Evolutionary conservation across 2,888 invertebrate genomes (phyloP), one percentile per base, ranked within the genome.

Genomic region (Agriopis marginaria): DNA sequence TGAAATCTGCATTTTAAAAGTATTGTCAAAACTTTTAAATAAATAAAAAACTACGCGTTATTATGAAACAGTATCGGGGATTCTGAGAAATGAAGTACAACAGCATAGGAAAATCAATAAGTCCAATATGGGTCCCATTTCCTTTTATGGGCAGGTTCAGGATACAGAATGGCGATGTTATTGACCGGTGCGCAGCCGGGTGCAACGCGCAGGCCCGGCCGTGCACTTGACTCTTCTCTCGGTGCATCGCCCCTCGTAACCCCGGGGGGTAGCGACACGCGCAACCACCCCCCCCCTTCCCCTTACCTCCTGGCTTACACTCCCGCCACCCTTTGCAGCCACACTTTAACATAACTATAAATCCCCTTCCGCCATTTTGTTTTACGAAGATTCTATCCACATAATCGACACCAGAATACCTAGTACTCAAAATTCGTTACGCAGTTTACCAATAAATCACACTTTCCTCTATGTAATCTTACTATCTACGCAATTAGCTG

Each of bases 181-280:
- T 93, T 90, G 93, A 92, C 90, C 91, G 90, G 83, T 82, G 84
- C 85, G 86, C 51, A 39, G 84, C 80, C 81, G 79, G 85, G 81
- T 84, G 88, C 86, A 88, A 91, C 60, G 88, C 87, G 89, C 89
- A 88, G 75, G 79, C 73, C 70, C 79, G 87, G 88, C 92, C 91
- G 77, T 94, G 90, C 92, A 94, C 91, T 91, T 92, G 90, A 89
- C 93, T 92, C 85, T 84, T 69, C 73, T 76, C 69, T 72, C 86
- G 86, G 91, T 92, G 92, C 92, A 91, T 91, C 88, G 90, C 77
- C 89, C 91, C 70, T 63, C 88, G 63, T 70, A 68, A 72, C 71
- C 85, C 77, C 81, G 83, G 74, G 82, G 75, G 75, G 82, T 75
- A 73, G 87, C 83, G 50, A 53, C 66, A 65, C 83, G 82, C 80